Evolutionary conservation across 2,113 vertebrate genomes (phyloP), one percentile per base, ranked within the genome.

Genomic region (Dromiciops gliroides): DNA sequence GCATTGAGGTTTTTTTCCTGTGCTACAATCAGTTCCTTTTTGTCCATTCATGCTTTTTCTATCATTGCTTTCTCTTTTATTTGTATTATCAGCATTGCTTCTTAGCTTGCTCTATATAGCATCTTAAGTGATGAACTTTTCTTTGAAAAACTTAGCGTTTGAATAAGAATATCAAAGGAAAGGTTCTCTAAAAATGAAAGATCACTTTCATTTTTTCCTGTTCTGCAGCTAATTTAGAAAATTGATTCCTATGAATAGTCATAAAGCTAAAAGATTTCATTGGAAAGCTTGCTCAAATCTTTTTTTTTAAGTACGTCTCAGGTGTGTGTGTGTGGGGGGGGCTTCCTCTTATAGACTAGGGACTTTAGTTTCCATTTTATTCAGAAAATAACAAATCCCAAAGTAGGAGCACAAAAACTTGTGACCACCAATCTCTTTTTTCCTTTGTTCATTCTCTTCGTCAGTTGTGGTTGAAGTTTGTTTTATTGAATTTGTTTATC

Each of bases 361-460:
- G 19, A 44, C 37, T 23, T 44, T 83, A 93, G 93, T 89, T 94
- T 67, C 90, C 53, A 48, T 60, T 96, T 97, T 83, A 52, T 0
- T 75, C 4, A 24, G 51, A 93, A 90, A 94, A 94, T 95, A 60
- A 95, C 94, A 96, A 95, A 49, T 95, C n/a, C 51, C 47, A 91
- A 95, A 93, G 89, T 14, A 89, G 90, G 96, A 93, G 83, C 23
- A 0, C 50, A 89, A 91, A 90, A 92, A 94, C 95, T 97, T 92
- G 94, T 94, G 95, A 90, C 90, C 93, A 94, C 48, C 89, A 48
- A 37, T 50, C 16, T 19, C 92, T 95, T 75, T 93, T 96, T 67
- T 91, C 52, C 96, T 97, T 97, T 96, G 67, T 96, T 92, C 90
- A 90, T 51, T 92, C 93, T 92, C 52, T 93, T 14, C 94, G 56